A percentile compares a stretch with the other conserved stretches of the same genome.
These are phyloP conservation scores for Dinocampus coccinellae DNA, from an alignment of 2,888 invertebrate species.

Conservation along the genomic window DNA sequence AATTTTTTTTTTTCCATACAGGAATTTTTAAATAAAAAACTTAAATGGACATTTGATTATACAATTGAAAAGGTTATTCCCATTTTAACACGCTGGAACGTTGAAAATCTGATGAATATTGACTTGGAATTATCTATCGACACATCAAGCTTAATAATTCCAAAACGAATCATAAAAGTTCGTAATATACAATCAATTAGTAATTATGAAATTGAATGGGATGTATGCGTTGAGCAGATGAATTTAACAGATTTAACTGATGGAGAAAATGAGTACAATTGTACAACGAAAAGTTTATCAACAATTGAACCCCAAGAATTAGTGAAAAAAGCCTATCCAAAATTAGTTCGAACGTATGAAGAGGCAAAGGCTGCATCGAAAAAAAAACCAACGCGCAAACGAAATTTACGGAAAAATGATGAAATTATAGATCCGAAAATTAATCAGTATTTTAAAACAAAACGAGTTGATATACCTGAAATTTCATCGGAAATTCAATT, in stretches of 20 bases:
- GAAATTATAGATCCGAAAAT: background rate
- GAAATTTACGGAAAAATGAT: conserved; percentile 30
- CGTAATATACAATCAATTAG: conserved; percentile 73
- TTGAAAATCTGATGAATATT: conserved; percentile 69
- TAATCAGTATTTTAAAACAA: conserved; percentile 1
- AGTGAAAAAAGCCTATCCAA: conserved; percentile 76
- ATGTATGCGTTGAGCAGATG: conserved; percentile 74
- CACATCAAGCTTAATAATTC: conserved; percentile 64
- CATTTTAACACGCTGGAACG: conserved; percentile 82
- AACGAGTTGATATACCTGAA: conserved; percentile 20
- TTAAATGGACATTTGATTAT: conserved; percentile 83
- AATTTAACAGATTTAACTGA: conserved; percentile 59
- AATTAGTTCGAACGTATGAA: conserved; percentile 74
- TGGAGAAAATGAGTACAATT: conserved; percentile 51
- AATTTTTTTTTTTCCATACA: conserved; percentile 53
- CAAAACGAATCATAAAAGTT: conserved; percentile 73
- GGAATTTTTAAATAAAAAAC: conserved; percentile 77
- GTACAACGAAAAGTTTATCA: conserved; percentile 69
- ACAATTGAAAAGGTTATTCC: conserved; percentile 84
- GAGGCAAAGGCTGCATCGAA: conserved; percentile 71
- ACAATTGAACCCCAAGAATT: conserved; percentile 79
- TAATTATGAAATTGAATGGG: conserved; percentile 83
- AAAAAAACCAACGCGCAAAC: conserved; percentile 36
- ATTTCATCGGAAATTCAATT: background rate
- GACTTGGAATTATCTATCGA: conserved; percentile 45